Base-by-base conservation (phyloP, 2,797 vertebrate species). In the Rhinella marina region DNA sequence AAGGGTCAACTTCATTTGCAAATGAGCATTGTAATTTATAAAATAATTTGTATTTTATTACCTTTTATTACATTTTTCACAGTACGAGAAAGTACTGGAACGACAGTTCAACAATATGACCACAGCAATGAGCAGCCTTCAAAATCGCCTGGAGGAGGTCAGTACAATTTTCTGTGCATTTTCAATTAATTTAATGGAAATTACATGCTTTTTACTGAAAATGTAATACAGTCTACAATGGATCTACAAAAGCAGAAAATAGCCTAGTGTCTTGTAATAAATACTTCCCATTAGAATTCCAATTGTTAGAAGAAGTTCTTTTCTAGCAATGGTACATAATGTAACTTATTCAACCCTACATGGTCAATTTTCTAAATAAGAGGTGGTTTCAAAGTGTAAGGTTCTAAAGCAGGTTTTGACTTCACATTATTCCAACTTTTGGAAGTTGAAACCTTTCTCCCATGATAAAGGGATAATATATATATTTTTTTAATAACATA, bases 51-150 rank as follows among this genome's bases (percentile, higher is more conserved):
- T 83, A 84, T 89, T 83, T 83, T 83, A 86, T 75, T 87, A 73
- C 81, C 54, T 84, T 84, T 89, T 83, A 70, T 87, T 59, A 83
- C 62, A 89, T 80, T 72, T 89, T 84, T 87, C 75, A 89, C 88
- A 89, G 88, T 73, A 64, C 61, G 85, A 87, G 16, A 90, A 91
- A 76, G 87, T 77, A 86, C 84, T 21, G 80, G 61, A 90, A 92
- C 90, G 90, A 83, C 29, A 29, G 90, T 91, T 92, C 88, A 91
- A 84, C 90, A 92, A 85, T 62, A 81, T 87, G 90, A 91, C 81
- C 0, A 4, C 29, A 52, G 79, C 90, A 90, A 62, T 88, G 88
- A 93, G 86, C 85, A 92, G 90, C 93, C 90, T 94, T 92, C 89
- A 88, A 68, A 90, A 91, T 13, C 0, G 0, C 90, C 91, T 90